phyloP scores from a whole-genome alignment of 2,888 invertebrate species.

The Griposia aprilina region DNA sequence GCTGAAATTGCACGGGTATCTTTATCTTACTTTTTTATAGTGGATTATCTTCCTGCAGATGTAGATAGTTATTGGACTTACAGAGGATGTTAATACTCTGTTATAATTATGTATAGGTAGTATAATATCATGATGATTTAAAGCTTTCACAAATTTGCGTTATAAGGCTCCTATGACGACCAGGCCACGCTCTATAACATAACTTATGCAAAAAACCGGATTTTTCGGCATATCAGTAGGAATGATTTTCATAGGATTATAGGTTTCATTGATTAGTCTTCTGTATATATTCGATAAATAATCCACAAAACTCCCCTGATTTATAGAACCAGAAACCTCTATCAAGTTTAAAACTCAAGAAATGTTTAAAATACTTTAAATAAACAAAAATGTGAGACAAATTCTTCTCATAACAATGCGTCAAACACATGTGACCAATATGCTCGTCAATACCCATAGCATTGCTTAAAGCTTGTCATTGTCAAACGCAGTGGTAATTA shows the following conservation, averaged over 20 bases:
- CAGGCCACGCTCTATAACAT: neutral
- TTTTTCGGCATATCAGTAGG: neutral
- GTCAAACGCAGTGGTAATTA: constrained; percentile 59
- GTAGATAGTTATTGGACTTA: neutral
- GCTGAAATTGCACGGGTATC: constrained; percentile 30
- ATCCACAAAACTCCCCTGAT: no score
- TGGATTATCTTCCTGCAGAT: neutral
- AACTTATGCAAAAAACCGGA: neutral
- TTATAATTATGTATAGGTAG: neutral
- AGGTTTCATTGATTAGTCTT: no score
- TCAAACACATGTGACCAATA: constrained; percentile 67
- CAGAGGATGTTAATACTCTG: neutral
- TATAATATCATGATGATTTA: neutral
- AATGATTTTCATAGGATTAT: no score
- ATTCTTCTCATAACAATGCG: constrained; percentile 29
- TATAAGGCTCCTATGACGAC: no score
- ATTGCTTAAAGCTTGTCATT: constrained; percentile 31
- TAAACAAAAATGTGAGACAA: neutral
- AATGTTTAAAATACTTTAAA: neutral
- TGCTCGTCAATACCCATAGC: constrained; percentile 25
- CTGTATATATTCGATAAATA: no score
- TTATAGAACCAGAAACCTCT: neutral
- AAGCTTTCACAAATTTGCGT: neutral
- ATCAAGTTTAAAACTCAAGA: neutral
- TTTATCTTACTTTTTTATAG: neutral